Evolutionary conservation across 2,888 invertebrate species (phyloP).

Genomic region (Atherix ibis): DNA sequence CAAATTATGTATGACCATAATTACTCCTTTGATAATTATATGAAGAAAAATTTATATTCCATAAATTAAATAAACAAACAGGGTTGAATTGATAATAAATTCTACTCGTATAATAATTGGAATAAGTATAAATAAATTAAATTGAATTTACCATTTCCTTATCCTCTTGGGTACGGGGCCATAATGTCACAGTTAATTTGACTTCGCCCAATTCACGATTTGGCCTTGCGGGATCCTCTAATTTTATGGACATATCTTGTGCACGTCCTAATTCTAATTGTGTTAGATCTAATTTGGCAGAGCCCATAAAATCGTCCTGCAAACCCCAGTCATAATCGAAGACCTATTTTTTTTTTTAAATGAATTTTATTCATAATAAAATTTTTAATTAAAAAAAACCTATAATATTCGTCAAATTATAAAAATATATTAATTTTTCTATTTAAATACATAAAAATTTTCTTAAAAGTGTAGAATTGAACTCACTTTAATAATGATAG

Average conservation of each 20-base stretch:
- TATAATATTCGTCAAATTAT: not conserved
- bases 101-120: no score
- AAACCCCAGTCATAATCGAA: slow-evolving; percentile 97
- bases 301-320: slow-evolving; percentile 96
- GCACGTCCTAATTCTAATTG: slow-evolving; percentile 60
- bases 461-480: not conserved
- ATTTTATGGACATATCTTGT: slow-evolving; percentile 61
- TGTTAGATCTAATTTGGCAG: slow-evolving; percentile 69
- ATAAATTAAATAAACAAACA: no score
- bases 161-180: slow-evolving; percentile 86
- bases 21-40: no score
- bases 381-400: slow-evolving; percentile 6
- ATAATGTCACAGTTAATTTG: slow-evolving; percentile 64
- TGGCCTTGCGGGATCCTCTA: slow-evolving; percentile 61
- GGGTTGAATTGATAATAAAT: no score
- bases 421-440: no score
- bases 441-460: no score
- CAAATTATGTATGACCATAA: no score
- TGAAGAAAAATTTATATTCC: no score
- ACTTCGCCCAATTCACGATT: slow-evolving; percentile 67
- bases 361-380: slow-evolving; percentile 7
- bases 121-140: no score
- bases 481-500: slow-evolving; percentile 68
- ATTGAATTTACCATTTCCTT: slow-evolving; percentile 80
- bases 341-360: slow-evolving; percentile 49